phyloP scores from a whole-genome alignment of 2,888 invertebrate genomes.

The Spicauda simplicius region DNA sequence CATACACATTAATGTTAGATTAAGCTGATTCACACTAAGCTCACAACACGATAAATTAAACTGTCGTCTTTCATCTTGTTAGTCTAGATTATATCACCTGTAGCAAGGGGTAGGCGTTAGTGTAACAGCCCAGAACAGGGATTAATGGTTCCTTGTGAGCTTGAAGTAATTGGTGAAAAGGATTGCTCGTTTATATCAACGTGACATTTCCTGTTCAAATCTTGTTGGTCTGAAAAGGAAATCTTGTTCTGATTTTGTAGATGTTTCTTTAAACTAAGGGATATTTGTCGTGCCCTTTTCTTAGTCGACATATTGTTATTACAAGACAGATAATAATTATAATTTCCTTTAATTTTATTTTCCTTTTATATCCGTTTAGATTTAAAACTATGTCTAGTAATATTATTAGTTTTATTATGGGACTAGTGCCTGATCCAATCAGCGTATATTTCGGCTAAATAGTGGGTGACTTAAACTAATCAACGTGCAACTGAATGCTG shows the following conservation, averaged over 20 bases:
- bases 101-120: constrained; percentile 21
- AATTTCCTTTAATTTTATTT: no score
- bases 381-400: no score
- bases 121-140: constrained; percentile 5
- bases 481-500: no score
- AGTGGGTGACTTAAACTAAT: no score
- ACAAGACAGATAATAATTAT: no score
- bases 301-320: no score
- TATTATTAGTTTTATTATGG: no score
- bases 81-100: constrained; percentile 23
- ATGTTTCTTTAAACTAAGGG: not conserved
- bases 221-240: not conserved
- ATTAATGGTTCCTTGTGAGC: constrained; percentile 19
- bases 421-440: no score
- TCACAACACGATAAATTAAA: constrained; percentile 13
- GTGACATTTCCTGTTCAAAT: constrained; percentile 17
- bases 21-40: not conserved
- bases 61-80: constrained; percentile 21
- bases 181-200: constrained; percentile 27
- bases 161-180: constrained; percentile 32
- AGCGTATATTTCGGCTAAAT: no score
- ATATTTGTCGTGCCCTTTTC: no score
- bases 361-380: no score
- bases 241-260: not conserved
- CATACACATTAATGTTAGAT: not conserved